Percentiles rank a stretch among this genome's conserved stretches.
Conservation (phyloP, 1,140 invertebrate species). For the Limonius californicus region DNA sequence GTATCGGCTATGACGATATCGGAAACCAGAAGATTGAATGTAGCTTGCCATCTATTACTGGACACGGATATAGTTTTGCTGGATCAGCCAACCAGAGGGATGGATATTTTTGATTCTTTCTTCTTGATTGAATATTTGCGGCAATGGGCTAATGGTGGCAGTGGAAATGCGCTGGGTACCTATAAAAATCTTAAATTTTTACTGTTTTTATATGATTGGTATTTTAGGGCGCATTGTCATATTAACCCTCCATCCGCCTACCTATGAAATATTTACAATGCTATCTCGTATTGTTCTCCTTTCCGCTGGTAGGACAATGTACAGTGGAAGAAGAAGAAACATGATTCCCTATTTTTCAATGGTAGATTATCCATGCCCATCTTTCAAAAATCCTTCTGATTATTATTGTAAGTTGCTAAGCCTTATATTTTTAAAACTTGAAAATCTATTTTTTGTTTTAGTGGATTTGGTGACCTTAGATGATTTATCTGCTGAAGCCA, state of each 20-base stretch:
- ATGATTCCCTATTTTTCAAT: slow-evolving; percentile 91
- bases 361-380: slow-evolving; percentile 91
- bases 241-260: slow-evolving; percentile 89
- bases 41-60: slow-evolving; percentile 82
- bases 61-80: slow-evolving; percentile 80
- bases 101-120: slow-evolving; percentile 96
- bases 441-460: slow-evolving; percentile 47
- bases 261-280: slow-evolving; percentile 95
- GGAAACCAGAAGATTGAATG: slow-evolving; percentile 77
- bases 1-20: slow-evolving; percentile 78
- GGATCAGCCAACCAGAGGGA: slow-evolving; percentile 85
- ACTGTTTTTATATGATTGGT: too few relatives aligned
- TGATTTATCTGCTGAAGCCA: slow-evolving; percentile 86
- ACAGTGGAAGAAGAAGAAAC: slow-evolving; percentile 80
- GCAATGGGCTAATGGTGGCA: slow-evolving; percentile 82
- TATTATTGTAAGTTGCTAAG: slow-evolving; percentile 77
- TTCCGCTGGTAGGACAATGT: slow-evolving; percentile 86
- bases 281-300: slow-evolving; percentile 80
- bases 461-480: slow-evolving; percentile 92
- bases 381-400: slow-evolving; percentile 94
- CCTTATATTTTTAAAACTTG: too few relatives aligned
- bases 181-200: not conserved
- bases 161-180: slow-evolving; percentile 43
- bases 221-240: slow-evolving; percentile 69
- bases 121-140: slow-evolving; percentile 91